Evolutionary conservation across 2,888 invertebrate genomes (phyloP), one percentile per base, ranked within the genome.

Genomic region (Drosophila melanosoma): DNA sequence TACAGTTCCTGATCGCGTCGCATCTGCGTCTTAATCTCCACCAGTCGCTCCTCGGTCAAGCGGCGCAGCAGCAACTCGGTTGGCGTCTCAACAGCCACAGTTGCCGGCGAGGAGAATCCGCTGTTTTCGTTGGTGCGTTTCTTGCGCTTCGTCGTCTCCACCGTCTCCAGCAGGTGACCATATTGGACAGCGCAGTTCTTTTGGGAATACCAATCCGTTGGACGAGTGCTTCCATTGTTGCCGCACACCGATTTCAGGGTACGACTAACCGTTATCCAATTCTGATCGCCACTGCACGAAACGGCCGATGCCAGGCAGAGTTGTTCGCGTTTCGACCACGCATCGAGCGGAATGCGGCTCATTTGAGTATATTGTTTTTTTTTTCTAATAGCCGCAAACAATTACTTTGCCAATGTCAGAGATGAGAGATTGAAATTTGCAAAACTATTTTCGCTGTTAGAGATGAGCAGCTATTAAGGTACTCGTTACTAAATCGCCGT

Each of bases 101-200:
- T 72, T 0, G 89, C 69, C 1, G 91, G 88, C 1, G 90, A 87
- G 1, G 88, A 81, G 26, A 83, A 77, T 0, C 79, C 78, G 11
- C 74, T 81, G 68, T 60, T 79, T 36, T 82, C 89, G 23, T 76
- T 85, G 8, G 73, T 74, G 3, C 83, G 89, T 17, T 91, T 91
- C 35, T 91, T 86, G 2, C 87, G 82, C 36, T 95, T 83, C 94
- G 95, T 26, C 96, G 94, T 91, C 97, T 98, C 93, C 97, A 98
- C 10, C 96, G 96, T 91, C 97, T 98, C 98, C 97, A 98, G 90
- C 97, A 98, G 0, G 94, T 93, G 0, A 96, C 97, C 96, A 93
- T 98, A 99, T 90, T 98, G 98, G 0, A 97, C 95, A 0, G 98
- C 98, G 93, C 98, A 98, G 81, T 96, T 96, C 93, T 96, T 97